Evolutionary conservation across 2,113 vertebrate genomes (phyloP), one percentile per base, ranked within the genome.

Genomic region (Hyperopisus bebe): DNA sequence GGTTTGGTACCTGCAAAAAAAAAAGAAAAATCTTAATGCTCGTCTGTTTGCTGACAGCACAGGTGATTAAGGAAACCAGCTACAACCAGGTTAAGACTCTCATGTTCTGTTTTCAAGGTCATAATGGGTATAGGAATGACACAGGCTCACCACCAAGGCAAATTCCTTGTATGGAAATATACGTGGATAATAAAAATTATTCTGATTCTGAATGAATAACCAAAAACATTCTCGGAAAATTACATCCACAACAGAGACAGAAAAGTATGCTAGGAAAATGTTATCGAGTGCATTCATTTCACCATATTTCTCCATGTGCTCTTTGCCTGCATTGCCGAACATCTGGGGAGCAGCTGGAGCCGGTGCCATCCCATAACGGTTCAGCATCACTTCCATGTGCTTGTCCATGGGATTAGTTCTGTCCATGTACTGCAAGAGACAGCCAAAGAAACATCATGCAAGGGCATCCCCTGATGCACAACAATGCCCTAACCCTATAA

Each of bases 271-370:
- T 48, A n/a, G 24, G 27, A 31, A 24, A 31, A 51, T 35, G 17
- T 31, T 10, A 35, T 35, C 1, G 15, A 51, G 3, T 19, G 35
- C 17, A 88, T n/a, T 46, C 4, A 5, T 51, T 89, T 90, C 95
- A 99, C 98, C 98, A 0, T 98, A 98, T 96, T 97, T 99, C 92
- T 99, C 97, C 96, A 99, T 99, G 89, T 99, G 96, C 90, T 99
- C 98, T 93, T 91, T 97, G 89, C 97, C 98, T 70, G 98, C 98
- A 0, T 4, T 92, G 88, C 95, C 98, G 93, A 99, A 99, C 90
- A 99, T 51, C 95, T 99, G 98, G 82, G 97, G 90, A 62, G 96
- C 89, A 70, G 96, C 0, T 1, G 98, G 98, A n/a, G 94, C 94
- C 2, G 94, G 90, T 53, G 88, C 93, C 82, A 99, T 91, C 82